Evolutionary conservation across 2,797 vertebrate genomes (phyloP), one percentile per base, ranked within the genome.

Genomic region (Tiaroga cobitis): DNA sequence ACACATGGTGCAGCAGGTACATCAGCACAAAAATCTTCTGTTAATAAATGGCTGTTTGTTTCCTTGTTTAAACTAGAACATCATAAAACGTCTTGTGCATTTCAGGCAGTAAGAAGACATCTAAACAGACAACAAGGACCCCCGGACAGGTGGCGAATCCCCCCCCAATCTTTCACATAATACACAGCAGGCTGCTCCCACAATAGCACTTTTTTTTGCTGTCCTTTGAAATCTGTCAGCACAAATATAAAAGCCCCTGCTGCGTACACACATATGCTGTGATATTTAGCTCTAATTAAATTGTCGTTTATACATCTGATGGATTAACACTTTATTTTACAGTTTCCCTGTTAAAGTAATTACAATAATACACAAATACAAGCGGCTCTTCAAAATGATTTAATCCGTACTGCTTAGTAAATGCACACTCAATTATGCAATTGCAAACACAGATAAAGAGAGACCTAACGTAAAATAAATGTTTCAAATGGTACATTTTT

Each of bases 171-270:
- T 29, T 13, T 75, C 65, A 65, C 83, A 80, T 56, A 81, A 84
- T 65, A 49, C 19, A 56, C 72, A 69, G 72, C 59, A 43, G 46
- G 54, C 59, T 24, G 73, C 67, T 82, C 59, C n/a, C 68, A 78
- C 69, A 88, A 85, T 69, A 79, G 18, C 79, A 81, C 16, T 32
- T 56, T 78, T 79, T 69, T 79, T 77, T 76, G 69, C 73, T 85
- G 67, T 54, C 39, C 70, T 75, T 82, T 88, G 46, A 85, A 72
- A 85, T 34, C 65, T 16, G 72, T 61, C 83, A 68, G 61, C 79
- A 54, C 51, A 79, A 79, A 84, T 79, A 5, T 43, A 77, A 83
- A 83, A 84, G 26, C 75, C 49, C 75, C 65, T 69, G 61, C 74
- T 79, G 74, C 26, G 29, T 19, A 43, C 51, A 59, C 75, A 72